phyloP scores from a whole-genome alignment of 2,888 invertebrate genomes.

The Sinelater perroti region DNA sequence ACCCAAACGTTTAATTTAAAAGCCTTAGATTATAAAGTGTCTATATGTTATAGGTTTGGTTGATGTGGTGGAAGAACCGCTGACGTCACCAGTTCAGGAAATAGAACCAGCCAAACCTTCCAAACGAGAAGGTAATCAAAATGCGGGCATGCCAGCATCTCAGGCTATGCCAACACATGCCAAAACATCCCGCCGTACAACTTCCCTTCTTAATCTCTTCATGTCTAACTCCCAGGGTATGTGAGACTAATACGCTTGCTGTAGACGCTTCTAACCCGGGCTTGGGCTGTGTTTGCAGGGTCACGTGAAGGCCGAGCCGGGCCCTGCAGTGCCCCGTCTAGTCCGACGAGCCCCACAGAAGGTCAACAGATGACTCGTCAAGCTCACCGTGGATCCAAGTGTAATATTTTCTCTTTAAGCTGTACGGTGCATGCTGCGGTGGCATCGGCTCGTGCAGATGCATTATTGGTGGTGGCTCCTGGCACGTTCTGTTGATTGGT shows the following conservation, averaged over 20 bases:
- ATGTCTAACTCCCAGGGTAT: constrained; percentile 94
- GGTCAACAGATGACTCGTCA: constrained; percentile 74
- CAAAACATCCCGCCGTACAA: constrained; percentile 90
- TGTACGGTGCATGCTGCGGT: constrained; percentile 49
- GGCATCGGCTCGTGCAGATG: constrained; percentile 44
- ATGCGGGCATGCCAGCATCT: constrained; percentile 52
- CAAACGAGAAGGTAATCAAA: constrained; percentile 72
- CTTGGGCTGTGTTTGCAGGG: constrained; percentile 72
- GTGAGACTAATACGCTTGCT: constrained; percentile 48
- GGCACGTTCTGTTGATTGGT: constrained; percentile 47
- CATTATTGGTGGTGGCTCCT: constrained; percentile 46
- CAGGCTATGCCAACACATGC: constrained; percentile 65
- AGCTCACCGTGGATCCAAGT: constrained; percentile 84
- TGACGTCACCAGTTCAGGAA: constrained; percentile 55
- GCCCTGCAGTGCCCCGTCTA: constrained; percentile 71
- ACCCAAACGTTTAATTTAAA: too few species aligned
- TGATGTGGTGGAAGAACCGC: constrained; percentile 55
- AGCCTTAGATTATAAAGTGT: too few species aligned
- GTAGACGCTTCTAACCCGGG: constrained; percentile 68
- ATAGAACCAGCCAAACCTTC: constrained; percentile 62
- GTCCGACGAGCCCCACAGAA: constrained; percentile 72
- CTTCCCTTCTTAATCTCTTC: constrained; percentile 94
- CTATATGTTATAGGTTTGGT: constrained; percentile 54
- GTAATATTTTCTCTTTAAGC: constrained; percentile 65
- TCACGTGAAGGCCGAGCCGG: constrained; percentile 64